A percentile compares a stretch with the other conserved stretches of the same genome.
These are phyloP conservation scores for Epizoanthus stellaris DNA, from an alignment of 92 coral and sea anemone species.

Conservation along the genomic window DNA sequence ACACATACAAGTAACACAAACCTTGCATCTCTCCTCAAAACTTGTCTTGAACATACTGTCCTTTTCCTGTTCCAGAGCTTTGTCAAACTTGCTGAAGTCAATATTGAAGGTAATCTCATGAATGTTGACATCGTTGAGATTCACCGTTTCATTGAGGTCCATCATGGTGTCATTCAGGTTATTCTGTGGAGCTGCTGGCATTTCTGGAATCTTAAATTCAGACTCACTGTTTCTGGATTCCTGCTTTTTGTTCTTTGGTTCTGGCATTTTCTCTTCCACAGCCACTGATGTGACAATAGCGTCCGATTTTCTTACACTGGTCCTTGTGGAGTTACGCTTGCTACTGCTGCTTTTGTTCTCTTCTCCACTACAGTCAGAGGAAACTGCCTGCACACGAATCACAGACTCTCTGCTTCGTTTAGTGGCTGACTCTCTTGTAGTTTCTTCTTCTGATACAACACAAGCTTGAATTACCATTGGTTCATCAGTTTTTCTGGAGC, in stretches of 20 bases:
- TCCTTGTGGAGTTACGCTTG: background rate
- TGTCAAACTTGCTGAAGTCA: constrained; percentile 93
- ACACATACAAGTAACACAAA: background rate
- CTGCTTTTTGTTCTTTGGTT: background rate
- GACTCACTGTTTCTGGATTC: constrained; percentile 37
- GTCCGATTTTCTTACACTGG: constrained; percentile 18
- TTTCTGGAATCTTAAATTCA: constrained; percentile 51
- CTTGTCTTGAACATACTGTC: constrained; percentile 86
- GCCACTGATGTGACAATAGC: constrained; percentile 34
- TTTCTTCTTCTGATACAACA: constrained; percentile 38
- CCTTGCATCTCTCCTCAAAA: constrained; percentile 83
- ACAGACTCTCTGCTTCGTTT: constrained; percentile 39
- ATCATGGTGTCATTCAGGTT: constrained; percentile 49
- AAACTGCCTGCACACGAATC: constrained; percentile 54
- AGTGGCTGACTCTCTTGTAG: background rate
- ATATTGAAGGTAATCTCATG: constrained; percentile 97
- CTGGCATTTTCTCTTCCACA: constrained; percentile 24
- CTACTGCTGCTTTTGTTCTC: constrained; percentile 16
- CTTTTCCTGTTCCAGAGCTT: constrained; percentile 82
- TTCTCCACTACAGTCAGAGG: constrained; percentile 22
- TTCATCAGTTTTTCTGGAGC: constrained; percentile 16
- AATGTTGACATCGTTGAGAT: constrained; percentile 81
- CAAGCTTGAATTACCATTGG: constrained; percentile 61
- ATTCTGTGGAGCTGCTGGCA: constrained; percentile 8
- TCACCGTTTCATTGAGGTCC: constrained; percentile 78